Evolutionary conservation across 2,888 invertebrate species (phyloP).

Genomic region (Apotomis turbidana): DNA sequence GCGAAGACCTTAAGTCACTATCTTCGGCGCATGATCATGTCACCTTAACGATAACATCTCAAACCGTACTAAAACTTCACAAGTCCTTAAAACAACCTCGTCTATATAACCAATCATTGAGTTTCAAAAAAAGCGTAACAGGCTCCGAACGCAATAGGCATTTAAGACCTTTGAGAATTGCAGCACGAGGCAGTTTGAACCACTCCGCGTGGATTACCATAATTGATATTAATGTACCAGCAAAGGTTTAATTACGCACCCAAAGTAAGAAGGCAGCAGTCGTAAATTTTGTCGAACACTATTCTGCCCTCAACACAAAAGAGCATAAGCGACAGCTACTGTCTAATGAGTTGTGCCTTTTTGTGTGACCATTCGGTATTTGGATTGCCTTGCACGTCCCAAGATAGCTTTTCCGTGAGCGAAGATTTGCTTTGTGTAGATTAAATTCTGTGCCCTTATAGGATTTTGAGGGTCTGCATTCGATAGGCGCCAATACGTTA

Average conservation of each 20-base stretch:
- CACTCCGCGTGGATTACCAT: constrained; percentile 70
- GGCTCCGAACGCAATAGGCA: not conserved
- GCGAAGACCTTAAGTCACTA: no score
- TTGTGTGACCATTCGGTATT: not conserved
- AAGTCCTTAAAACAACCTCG: not conserved
- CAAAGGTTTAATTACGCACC: constrained; percentile 74
- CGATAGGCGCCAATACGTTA: not conserved
- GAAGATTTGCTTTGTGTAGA: constrained; percentile 8
- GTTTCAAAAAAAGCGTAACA: not conserved
- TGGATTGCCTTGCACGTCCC: constrained; percentile 45
- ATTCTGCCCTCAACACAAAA: constrained; percentile 38
- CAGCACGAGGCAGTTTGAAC: constrained; percentile 57
- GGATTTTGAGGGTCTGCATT: not conserved
- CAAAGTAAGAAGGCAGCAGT: constrained; percentile 61
- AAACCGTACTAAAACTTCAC: not conserved
- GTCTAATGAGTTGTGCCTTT: not conserved
- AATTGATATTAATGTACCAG: constrained; percentile 76
- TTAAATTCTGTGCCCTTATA: not conserved
- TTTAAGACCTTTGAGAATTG: constrained; percentile 2
- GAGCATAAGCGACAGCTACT: not conserved
- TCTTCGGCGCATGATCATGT: not conserved
- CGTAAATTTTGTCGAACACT: constrained; percentile 60
- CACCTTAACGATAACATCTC: not conserved
- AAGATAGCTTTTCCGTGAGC: constrained; percentile 44
- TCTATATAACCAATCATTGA: not conserved